A percentile compares a stretch with the other conserved stretches of the same genome.
Conservation (phyloP, 2,888 invertebrate species). For the Drosophila nigricruria region DNA sequence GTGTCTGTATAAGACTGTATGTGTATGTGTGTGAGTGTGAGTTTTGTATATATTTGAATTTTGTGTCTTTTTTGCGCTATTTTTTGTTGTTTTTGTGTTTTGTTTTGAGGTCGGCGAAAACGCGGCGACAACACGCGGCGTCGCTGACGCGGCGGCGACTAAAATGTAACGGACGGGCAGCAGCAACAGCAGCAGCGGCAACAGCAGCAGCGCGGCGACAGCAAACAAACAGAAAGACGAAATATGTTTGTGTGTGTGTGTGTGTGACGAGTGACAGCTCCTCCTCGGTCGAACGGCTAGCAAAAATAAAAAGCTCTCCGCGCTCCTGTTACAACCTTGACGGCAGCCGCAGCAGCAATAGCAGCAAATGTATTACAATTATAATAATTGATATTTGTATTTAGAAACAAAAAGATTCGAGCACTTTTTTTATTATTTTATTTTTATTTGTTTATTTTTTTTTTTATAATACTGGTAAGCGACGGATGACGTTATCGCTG, state of each 20-base stretch:
- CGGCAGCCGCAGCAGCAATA: conserved; percentile 37
- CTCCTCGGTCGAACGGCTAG: conserved; percentile 55
- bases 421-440: conserved; percentile 52
- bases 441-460: neutral
- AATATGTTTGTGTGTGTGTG: conserved; percentile 35
- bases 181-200: conserved; percentile 36
- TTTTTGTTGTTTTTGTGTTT: conserved; percentile 12
- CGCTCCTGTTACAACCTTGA: conserved; percentile 65
- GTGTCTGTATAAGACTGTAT: neutral
- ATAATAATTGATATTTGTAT: conserved; percentile 64
- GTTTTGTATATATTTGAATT: conserved; percentile 42
- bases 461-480: conserved; percentile 56
- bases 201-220: conserved; percentile 25
- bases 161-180: conserved; percentile 57
- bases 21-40: conserved; percentile 11
- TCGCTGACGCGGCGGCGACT: conserved; percentile 59
- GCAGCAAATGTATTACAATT: conserved; percentile 58
- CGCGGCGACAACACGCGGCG: conserved; percentile 67
- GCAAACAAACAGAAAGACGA: conserved; percentile 48
- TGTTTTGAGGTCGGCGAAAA: conserved; percentile 61
- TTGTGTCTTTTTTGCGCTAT: conserved; percentile 29
- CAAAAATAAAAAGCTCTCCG: conserved; percentile 43
- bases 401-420: conserved; percentile 72
- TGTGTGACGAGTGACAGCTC: conserved; percentile 50
- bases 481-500: conserved; percentile 66